Conservation (phyloP, 2,797 vertebrate species). For the Salmo trutta region DNA sequence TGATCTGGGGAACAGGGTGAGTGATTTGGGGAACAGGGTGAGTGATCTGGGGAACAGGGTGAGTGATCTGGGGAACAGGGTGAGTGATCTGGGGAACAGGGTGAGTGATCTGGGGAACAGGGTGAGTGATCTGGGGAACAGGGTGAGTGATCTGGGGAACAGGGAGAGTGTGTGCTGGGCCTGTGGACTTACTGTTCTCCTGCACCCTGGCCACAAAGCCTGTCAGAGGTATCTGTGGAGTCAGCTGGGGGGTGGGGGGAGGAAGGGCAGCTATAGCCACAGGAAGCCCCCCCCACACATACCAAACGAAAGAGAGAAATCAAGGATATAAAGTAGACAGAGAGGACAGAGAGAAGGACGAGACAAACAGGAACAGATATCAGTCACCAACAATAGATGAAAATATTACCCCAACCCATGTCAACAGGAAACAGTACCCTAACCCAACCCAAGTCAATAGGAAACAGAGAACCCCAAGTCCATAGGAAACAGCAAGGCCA, state of each 20-base stretch:
- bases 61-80: too few relatives aligned
- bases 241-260: constrained; percentile 99
- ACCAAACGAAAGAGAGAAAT: constrained; percentile 67
- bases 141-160: constrained; percentile 9
- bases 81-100: too few relatives aligned
- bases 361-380: constrained; percentile 37
- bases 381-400: constrained; percentile 42
- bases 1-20: too few relatives aligned
- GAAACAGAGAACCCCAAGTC: constrained; percentile 21
- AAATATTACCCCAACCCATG: constrained; percentile 30
- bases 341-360: constrained; percentile 11
- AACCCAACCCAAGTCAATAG: constrained; percentile 19
- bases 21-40: too few relatives aligned
- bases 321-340: constrained; percentile 35
- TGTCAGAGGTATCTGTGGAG: constrained; percentile 99
- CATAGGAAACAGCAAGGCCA: constrained; percentile 24
- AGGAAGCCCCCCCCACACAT: constrained; percentile 73
- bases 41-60: too few relatives aligned
- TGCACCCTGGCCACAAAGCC: constrained; percentile 99
- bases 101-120: too few relatives aligned
- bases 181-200: constrained; percentile 99
- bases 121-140: background rate
- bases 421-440: constrained; percentile 15
- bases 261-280: constrained; percentile 97
- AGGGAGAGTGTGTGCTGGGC: constrained; percentile 58